phyloP scores from a whole-genome alignment of 2,797 vertebrate species.

The Oophaga sylvatica region DNA sequence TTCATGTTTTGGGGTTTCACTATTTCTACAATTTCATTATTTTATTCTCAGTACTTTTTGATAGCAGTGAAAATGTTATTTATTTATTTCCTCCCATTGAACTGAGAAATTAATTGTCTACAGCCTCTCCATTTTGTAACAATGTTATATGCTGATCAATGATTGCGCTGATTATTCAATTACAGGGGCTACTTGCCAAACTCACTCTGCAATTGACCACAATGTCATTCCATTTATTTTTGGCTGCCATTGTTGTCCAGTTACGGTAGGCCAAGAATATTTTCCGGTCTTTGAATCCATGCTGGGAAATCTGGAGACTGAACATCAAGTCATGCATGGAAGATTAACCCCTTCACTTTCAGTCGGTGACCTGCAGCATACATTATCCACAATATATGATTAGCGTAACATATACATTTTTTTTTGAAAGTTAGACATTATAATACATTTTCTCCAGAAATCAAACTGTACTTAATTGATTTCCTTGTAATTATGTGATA shows the following conservation, averaged over 20 bases:
- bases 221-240: constrained; percentile 64
- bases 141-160: constrained; percentile 59
- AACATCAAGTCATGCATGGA: constrained; percentile 30
- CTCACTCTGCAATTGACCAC: constrained; percentile 59
- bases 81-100: constrained; percentile 17
- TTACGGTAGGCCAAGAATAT: constrained; percentile 59
- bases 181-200: constrained; percentile 58
- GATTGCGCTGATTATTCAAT: constrained; percentile 53
- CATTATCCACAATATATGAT: constrained; percentile 9
- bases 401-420: not conserved
- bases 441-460: not conserved
- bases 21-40: not conserved
- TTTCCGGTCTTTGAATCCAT: constrained; percentile 55
- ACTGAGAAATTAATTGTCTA: constrained; percentile 56
- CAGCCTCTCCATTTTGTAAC: constrained; percentile 41
- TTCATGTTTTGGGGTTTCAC: not conserved
- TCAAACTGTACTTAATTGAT: constrained; percentile 8
- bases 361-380: not conserved
- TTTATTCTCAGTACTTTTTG: constrained; percentile 10
- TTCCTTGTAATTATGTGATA: not conserved
- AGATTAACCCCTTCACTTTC: constrained; percentile 46
- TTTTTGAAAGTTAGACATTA: not conserved
- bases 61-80: constrained; percentile 10
- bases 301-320: constrained; percentile 55
- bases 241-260: constrained; percentile 60